Base-by-base conservation (phyloP, 2,113 vertebrate species). In the Scatophagus argus region DNA sequence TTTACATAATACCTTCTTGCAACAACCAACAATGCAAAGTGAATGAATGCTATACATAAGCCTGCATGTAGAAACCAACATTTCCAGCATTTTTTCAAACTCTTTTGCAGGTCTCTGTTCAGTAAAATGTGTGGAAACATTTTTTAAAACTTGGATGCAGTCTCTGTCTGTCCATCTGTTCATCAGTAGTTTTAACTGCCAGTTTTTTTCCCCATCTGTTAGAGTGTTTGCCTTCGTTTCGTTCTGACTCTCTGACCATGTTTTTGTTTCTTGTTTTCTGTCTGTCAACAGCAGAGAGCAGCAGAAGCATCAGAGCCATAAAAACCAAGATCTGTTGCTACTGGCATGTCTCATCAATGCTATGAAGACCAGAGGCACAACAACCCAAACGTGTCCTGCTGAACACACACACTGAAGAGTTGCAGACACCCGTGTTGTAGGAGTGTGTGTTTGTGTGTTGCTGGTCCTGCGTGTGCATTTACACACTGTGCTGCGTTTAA, bases 221-320 rank as follows among this genome's bases (percentile, higher is more conserved):
- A 75, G 4, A 36, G 44, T 29, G 6, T 56, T 29, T 52, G 11
- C 10, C 8, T 56, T 11, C 69, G 49, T 52, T 73, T 1, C 6
- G 56, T 14, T 17, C 60, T 47, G 6, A 14, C 21, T n/a, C 12
- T 21, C 55, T 77, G 34, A 85, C 32, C 25, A 5, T 0, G 0
- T 66, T 71, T 64, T 52, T 66, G 3, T 74, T 4, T 74, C 21
- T 70, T 67, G 6, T 79, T 79, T 89, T 77, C 86, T 86, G 86
- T 47, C 58, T 25, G 2, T 54, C 49, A 8, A 14, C 27, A 65
- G 55, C 60, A 39, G 43, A 14, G 27, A 59, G 38, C 31, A 36
- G 34, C 74, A 41, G 36, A 63, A 60, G 52, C 0, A 27, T 31
- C 47, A n/a, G 49, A 62, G 47, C 29, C 16, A 34, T 36, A 54